These are phyloP conservation scores for Erpetoichthys calabaricus DNA, from an alignment of 2,797 vertebrate species.

Conservation along the genomic window DNA sequence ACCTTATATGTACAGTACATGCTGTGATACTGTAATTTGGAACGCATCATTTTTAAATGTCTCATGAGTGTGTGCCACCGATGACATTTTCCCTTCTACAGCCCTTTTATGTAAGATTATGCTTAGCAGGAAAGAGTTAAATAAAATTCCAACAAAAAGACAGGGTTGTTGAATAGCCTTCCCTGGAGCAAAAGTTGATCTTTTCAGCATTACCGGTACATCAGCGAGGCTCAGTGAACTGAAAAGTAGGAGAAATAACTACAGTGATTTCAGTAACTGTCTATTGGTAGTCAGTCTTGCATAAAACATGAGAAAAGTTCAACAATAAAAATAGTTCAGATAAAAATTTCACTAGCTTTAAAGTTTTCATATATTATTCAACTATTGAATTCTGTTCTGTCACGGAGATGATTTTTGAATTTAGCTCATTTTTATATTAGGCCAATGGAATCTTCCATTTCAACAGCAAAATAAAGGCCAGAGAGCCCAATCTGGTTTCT, in stretches of 20 bases:
- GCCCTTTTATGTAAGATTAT: background rate
- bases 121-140: background rate
- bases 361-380: background rate
- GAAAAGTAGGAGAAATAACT: conserved; percentile 6
- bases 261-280: conserved; percentile 4
- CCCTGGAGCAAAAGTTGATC: background rate
- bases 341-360: background rate
- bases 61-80: too few species aligned
- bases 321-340: conserved; percentile 5
- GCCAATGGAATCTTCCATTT: too few species aligned
- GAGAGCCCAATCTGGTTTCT: conserved; percentile 2
- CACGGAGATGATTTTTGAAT: too few species aligned
- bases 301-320: conserved; percentile 1
- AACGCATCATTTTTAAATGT: too few species aligned
- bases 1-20: too few species aligned
- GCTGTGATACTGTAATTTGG: too few species aligned
- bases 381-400: too few species aligned
- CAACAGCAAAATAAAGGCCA: too few species aligned
- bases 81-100: too few species aligned
- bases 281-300: background rate
- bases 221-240: conserved; percentile 6
- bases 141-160: conserved; percentile 2
- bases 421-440: too few species aligned
- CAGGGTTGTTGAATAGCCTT: background rate
- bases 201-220: conserved; percentile 2